These are phyloP conservation scores for Zoanthus solanderi DNA, from an alignment of 92 coral and sea anemone genomes.

Conservation along the genomic window DNA sequence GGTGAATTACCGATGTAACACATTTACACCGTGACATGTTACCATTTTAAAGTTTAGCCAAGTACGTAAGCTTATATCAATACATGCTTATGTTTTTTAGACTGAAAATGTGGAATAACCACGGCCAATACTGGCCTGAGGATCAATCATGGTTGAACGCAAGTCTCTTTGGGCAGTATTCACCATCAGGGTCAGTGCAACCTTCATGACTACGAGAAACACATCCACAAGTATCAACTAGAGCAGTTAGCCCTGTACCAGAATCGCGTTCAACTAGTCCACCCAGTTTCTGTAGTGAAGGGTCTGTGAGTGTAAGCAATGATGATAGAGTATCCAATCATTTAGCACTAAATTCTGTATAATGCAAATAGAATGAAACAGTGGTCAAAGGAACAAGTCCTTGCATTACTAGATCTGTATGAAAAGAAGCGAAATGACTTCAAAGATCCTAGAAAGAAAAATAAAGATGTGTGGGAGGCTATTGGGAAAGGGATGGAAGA, in stretches of 20 bases:
- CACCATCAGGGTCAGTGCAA: not conserved
- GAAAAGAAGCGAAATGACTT: slow-evolving; percentile 46
- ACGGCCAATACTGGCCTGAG: slow-evolving; percentile 26
- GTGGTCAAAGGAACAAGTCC: slow-evolving; percentile 60
- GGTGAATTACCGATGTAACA: not conserved
- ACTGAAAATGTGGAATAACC: slow-evolving; percentile 46
- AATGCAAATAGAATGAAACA: slow-evolving; percentile 51
- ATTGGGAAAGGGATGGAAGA: slow-evolving; percentile 57
- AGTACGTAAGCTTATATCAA: slow-evolving; percentile 14
- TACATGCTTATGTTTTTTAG: slow-evolving; percentile 34
- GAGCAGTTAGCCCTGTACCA: not conserved
- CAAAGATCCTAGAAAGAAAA: slow-evolving; percentile 61
- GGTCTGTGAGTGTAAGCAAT: slow-evolving; percentile 6
- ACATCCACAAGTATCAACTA: not conserved
- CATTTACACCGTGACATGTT: not conserved
- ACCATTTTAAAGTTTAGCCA: slow-evolving; percentile 17
- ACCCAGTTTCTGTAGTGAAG: not conserved
- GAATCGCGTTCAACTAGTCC: not conserved
- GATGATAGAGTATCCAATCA: slow-evolving; percentile 47
- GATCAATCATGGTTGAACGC: slow-evolving; percentile 42
- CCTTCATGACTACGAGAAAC: not conserved
- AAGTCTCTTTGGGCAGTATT: not conserved
- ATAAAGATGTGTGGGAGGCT: slow-evolving; percentile 66
- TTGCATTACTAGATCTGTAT: slow-evolving; percentile 58
- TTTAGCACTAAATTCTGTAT: slow-evolving; percentile 37